Conservation (phyloP, 2,113 vertebrate genomes). For the Anoplopoma fimbria region DNA sequence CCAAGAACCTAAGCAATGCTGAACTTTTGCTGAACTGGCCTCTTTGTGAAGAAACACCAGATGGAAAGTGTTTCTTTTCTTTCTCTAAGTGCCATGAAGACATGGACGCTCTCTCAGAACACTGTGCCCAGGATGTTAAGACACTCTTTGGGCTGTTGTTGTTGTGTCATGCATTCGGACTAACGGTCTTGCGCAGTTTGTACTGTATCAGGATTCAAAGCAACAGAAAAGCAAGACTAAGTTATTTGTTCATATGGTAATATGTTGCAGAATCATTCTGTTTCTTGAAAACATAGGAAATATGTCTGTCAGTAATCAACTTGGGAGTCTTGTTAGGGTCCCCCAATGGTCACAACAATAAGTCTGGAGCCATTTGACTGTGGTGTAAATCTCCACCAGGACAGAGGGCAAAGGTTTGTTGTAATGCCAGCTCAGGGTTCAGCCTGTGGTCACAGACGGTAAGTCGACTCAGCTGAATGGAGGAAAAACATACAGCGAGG, state of each 20-base stretch:
- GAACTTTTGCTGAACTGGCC: conserved; percentile 76
- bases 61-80: conserved; percentile 74
- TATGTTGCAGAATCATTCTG: neutral
- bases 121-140: conserved; percentile 37
- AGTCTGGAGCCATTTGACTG: conserved; percentile 50
- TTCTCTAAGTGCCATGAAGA: conserved; percentile 50
- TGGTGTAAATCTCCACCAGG: conserved; percentile 63
- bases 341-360: conserved; percentile 34
- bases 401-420: conserved; percentile 70
- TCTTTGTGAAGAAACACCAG: conserved; percentile 63
- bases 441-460: conserved; percentile 53
- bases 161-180: neutral
- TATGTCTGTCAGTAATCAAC: conserved; percentile 5
- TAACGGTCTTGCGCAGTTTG: neutral
- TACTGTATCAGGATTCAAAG: neutral
- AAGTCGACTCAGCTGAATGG: conserved; percentile 76
- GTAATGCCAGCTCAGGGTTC: conserved; percentile 58
- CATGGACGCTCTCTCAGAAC: neutral
- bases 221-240: neutral
- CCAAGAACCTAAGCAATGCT: conserved; percentile 76
- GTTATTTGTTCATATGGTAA: neutral
- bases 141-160: conserved; percentile 17
- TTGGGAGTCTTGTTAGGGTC: conserved; percentile 32
- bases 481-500: neutral
- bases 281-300: neutral